phyloP scores from a whole-genome alignment of 1,140 invertebrate species.

The Oscheius sp. region DNA sequence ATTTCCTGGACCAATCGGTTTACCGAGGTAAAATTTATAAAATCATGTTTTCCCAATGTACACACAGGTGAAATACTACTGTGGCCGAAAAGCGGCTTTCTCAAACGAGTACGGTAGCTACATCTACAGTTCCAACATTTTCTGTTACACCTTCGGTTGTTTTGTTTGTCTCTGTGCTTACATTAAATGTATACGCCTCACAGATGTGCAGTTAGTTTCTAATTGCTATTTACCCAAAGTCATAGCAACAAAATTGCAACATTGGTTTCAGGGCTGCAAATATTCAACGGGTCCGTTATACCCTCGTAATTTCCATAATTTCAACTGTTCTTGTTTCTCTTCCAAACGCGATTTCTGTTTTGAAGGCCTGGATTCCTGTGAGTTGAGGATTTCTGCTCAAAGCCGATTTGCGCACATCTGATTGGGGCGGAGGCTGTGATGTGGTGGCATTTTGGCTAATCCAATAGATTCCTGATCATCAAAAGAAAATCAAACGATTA shows the following conservation, averaged over 20 bases:
- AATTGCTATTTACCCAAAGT: neutral
- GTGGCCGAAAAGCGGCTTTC: constrained; percentile 33
- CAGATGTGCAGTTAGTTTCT: neutral
- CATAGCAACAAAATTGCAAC: neutral
- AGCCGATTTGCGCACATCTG: too few species aligned
- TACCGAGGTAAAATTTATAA: constrained; percentile 14
- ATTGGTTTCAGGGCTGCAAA: neutral
- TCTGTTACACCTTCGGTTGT: constrained; percentile 20
- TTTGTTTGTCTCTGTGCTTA: neutral
- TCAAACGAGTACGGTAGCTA: constrained; percentile 22
- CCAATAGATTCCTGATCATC: too few species aligned
- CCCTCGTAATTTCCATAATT: constrained; percentile 31
- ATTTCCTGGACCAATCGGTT: constrained; percentile 4
- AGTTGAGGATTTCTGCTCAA: neutral
- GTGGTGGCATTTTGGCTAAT: too few species aligned
- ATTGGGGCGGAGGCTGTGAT: too few species aligned
- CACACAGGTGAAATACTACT: too few species aligned
- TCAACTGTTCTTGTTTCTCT: constrained; percentile 29
- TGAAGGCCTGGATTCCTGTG: constrained; percentile 9
- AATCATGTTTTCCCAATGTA: too few species aligned
- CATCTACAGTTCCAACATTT: constrained; percentile 29
- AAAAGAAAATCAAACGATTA: too few species aligned
- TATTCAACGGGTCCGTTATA: constrained; percentile 11
- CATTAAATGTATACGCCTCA: neutral
- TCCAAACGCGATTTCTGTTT: constrained; percentile 27